A percentile compares a stretch with the other conserved stretches of the same genome.
Evolutionary conservation across 2,888 invertebrate species (phyloP).

Genomic region (Tillus elongatus): DNA sequence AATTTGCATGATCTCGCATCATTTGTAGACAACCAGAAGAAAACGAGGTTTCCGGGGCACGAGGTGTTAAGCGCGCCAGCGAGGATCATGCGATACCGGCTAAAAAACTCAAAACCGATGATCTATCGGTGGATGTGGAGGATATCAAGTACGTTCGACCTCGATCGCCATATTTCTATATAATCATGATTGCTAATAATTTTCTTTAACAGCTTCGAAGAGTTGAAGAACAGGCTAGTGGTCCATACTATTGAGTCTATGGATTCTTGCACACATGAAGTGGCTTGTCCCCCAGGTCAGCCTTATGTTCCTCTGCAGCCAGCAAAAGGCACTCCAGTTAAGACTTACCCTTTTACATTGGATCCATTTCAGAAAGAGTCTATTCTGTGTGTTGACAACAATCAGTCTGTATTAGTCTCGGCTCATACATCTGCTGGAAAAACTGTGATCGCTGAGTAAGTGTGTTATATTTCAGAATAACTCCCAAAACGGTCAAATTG

Average conservation of each 20-base stretch:
- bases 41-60: too few species aligned
- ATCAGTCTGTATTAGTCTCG: conserved; percentile 95
- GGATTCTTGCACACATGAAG: conserved; percentile 93
- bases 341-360: conserved; percentile 86
- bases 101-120: conserved; percentile 33
- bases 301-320: conserved; percentile 59
- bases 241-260: conserved; percentile 83
- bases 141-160: conserved; percentile 38
- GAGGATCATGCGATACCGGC: conserved; percentile 24
- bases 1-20: too few species aligned
- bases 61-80: conserved; percentile 31
- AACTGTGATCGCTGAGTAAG: conserved; percentile 97
- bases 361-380: conserved; percentile 99
- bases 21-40: too few species aligned
- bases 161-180: too few species aligned
- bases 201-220: conserved; percentile 52
- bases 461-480: conserved; percentile 7
- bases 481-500: too few species aligned
- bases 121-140: conserved; percentile 30
- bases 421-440: conserved; percentile 99
- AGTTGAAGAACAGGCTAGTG: conserved; percentile 70
- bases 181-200: too few species aligned
- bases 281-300: conserved; percentile 83
- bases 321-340: conserved; percentile 63
- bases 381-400: conserved; percentile 91